Base-by-base conservation (phyloP, 92 coral and sea anemone genomes). In the Siderastrea radians region DNA sequence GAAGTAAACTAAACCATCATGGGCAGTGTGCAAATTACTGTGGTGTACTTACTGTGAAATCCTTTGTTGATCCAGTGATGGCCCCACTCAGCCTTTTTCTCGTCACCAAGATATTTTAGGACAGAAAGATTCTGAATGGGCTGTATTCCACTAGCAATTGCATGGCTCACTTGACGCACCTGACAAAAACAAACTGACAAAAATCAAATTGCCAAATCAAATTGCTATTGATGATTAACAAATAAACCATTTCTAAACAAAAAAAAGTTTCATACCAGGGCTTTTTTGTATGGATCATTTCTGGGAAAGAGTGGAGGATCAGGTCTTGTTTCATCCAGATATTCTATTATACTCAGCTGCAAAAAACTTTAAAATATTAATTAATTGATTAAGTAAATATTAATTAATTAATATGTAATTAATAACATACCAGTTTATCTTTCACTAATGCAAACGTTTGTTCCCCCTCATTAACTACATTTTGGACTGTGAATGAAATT, bases 301-400 rank as follows among this genome's bases (percentile, higher is more conserved):
- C 87, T 88, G 3, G 99, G 98, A 10, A 95, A 65, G 59, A 98
- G 68, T 0, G 98, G 98, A 66, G 99, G 99, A 26, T 98, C 98
- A 26, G 98, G 98, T 88, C 98, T 87, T 59, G 99, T 98, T 82
- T 98, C 99, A 84, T 98, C 99, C 86, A 98, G 90, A 79, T 98
- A 98, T 73, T 95, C 99, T 51, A 98, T 88, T 51, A 97, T 97
- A 65, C 94, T 92, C 48, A 97, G 80, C 99, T 97, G 61, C 8
- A 72, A 71, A 78, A 68, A 43, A 14, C 5, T 2, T 48, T 57
- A 70, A 47, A 49, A 8, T 13, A 16, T 54, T 44, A 13, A 80
- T 3, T 0, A 68, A 14, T 19, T 43, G 49, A 17, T 43, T 59
- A 26, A 26, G 38, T 26, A 26, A 26, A 26, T 26, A 26, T 26